These are phyloP conservation scores for Chionodraco myersi DNA, from an alignment of 2,113 vertebrate genomes.

Conservation along the genomic window DNA sequence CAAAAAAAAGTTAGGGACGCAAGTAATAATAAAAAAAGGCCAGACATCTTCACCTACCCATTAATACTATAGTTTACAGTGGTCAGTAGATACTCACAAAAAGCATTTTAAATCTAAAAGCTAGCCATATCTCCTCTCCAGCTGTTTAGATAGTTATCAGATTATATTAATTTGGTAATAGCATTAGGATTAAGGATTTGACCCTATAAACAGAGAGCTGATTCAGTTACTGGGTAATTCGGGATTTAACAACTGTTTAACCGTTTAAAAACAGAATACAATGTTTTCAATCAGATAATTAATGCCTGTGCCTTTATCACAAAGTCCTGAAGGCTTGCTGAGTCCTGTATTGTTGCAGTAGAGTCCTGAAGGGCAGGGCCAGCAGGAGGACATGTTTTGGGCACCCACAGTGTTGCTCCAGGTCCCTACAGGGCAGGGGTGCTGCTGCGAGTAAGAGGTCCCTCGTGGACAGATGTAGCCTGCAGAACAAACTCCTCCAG, in stretches of 20 bases:
- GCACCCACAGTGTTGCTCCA: conserved; percentile 87
- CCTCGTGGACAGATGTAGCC: conserved; percentile 88
- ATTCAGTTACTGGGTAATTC: no score
- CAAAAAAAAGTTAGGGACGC: background rate
- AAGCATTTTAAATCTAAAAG: background rate
- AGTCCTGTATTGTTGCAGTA: conserved; percentile 87
- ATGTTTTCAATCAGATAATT: background rate
- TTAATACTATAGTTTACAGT: background rate
- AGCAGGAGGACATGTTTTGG: conserved; percentile 83
- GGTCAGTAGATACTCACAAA: background rate
- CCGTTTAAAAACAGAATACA: background rate
- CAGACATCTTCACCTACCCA: background rate
- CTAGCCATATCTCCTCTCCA: no score
- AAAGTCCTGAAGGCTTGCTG: conserved; percentile 79
- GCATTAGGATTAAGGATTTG: no score
- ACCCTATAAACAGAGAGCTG: no score
- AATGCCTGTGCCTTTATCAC: conserved; percentile 53
- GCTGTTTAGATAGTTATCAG: no score
- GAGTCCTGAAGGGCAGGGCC: conserved; percentile 87
- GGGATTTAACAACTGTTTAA: no score
- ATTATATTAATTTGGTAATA: no score
- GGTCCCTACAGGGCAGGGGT: conserved; percentile 88
- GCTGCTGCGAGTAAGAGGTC: conserved; percentile 81
- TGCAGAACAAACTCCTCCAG: conserved; percentile 86
- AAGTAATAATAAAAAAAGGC: background rate